Conservation (phyloP, 2,888 invertebrate species). For the Leucania comma region DNA sequence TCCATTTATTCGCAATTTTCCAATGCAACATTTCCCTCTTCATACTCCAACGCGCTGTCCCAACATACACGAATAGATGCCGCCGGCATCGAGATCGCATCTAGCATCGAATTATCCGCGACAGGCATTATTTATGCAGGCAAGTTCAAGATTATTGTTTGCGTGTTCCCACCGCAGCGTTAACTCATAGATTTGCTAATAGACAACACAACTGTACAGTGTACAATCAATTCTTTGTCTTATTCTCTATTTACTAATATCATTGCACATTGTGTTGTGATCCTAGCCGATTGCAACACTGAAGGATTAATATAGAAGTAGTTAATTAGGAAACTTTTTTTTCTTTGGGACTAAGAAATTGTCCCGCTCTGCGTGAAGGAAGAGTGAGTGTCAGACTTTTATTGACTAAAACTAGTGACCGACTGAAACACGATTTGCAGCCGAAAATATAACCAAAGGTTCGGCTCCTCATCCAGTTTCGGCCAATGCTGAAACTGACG, state of each 20-base stretch:
- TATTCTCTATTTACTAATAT: slow-evolving; percentile 40
- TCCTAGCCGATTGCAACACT: slow-evolving; percentile 20
- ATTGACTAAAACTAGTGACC: no score
- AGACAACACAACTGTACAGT: slow-evolving; percentile 38
- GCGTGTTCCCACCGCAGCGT: slow-evolving; percentile 54
- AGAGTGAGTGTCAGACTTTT: no score
- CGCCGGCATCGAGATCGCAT: slow-evolving; percentile 53
- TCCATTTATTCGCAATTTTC: neutral
- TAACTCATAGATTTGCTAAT: slow-evolving; percentile 52
- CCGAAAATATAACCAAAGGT: no score
- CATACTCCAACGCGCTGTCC: slow-evolving; percentile 23
- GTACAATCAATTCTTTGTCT: slow-evolving; percentile 52
- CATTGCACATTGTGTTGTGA: slow-evolving; percentile 23
- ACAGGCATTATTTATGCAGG: slow-evolving; percentile 56
- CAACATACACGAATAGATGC: slow-evolving; percentile 33
- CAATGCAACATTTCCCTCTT: slow-evolving; percentile 7
- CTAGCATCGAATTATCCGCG: slow-evolving; percentile 48
- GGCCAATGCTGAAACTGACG: no score
- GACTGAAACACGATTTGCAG: no score
- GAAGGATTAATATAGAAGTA: neutral
- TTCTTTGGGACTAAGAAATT: no score
- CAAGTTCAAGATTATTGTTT: slow-evolving; percentile 63
- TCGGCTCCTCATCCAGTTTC: no score
- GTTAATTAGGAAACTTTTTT: no score
- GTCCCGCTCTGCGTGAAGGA: no score